Conservation (phyloP, 2,888 invertebrate species). For the Rapana venosa region DNA sequence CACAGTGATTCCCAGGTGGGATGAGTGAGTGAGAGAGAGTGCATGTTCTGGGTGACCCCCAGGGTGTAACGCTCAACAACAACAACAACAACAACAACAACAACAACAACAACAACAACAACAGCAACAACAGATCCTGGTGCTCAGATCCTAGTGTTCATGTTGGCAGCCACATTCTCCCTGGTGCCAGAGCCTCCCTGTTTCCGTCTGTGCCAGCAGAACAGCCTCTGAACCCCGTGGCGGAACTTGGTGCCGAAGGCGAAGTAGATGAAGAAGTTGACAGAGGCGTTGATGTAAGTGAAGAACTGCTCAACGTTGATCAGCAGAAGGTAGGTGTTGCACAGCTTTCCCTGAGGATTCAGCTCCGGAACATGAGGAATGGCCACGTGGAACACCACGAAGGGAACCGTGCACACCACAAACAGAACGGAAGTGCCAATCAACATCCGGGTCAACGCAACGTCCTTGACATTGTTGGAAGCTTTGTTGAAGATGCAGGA, state of each 20-base stretch:
- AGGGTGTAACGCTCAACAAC: too few species aligned
- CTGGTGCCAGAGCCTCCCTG: too few species aligned
- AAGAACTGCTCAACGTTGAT: conserved; percentile 31
- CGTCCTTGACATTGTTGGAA: not conserved
- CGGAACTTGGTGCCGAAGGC: conserved; percentile 32
- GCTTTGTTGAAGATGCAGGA: too few species aligned
- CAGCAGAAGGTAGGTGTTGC: conserved; percentile 27
- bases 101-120: too few species aligned
- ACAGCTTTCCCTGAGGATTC: conserved; percentile 11
- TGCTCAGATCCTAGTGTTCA: too few species aligned
- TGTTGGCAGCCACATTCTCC: too few species aligned
- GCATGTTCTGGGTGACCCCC: too few species aligned
- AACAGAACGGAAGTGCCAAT: conserved; percentile 29
- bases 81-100: too few species aligned
- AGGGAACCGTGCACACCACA: conserved; percentile 22
- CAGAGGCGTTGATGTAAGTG: conserved; percentile 29
- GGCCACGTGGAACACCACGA: conserved; percentile 16
- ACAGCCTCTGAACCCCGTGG: not conserved
- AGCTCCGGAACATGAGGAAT: conserved; percentile 27
- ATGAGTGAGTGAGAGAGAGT: too few species aligned
- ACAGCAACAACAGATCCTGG: too few species aligned
- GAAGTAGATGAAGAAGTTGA: conserved; percentile 36
- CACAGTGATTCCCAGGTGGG: too few species aligned
- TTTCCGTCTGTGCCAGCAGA: not conserved
- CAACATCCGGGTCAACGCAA: conserved; percentile 34